Conservation (phyloP, 2,113 vertebrate genomes). For the Bos javanicus region DNA sequence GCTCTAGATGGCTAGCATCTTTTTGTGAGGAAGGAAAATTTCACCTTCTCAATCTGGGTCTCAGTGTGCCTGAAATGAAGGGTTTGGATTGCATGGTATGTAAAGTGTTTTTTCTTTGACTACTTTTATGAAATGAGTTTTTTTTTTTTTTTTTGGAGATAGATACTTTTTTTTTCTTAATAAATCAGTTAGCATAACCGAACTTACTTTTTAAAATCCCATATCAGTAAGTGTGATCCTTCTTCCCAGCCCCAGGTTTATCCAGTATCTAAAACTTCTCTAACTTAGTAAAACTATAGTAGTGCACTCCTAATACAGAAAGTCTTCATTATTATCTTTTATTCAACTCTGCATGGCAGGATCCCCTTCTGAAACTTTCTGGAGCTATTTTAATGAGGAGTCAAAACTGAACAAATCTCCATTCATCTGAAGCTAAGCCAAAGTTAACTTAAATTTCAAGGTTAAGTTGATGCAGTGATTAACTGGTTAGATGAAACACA, state of each 20-base stretch:
- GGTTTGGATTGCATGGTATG: neutral
- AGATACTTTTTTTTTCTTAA: neutral
- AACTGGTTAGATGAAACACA: neutral
- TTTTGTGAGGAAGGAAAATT: neutral
- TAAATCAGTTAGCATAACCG: neutral
- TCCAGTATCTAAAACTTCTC: neutral
- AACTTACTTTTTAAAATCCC: neutral
- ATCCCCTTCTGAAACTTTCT: neutral
- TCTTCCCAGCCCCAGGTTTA: neutral
- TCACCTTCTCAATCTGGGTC: neutral
- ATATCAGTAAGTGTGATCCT: neutral
- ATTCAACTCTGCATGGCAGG: neutral
- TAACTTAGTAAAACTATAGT: neutral
- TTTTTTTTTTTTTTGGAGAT: neutral
- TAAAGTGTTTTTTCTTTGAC: neutral
- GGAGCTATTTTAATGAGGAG: neutral
- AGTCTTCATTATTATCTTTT: neutral
- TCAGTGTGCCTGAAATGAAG: neutral
- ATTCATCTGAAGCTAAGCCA: neutral
- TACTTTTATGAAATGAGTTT: neutral
- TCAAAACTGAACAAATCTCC: neutral
- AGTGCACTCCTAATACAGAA: neutral
- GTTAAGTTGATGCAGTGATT: neutral
- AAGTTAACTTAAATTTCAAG: constrained; percentile 14
- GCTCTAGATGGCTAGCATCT: neutral